These are phyloP conservation scores for Poecile atricapillus DNA, from an alignment of 2,113 vertebrate species.

Conservation along the genomic window DNA sequence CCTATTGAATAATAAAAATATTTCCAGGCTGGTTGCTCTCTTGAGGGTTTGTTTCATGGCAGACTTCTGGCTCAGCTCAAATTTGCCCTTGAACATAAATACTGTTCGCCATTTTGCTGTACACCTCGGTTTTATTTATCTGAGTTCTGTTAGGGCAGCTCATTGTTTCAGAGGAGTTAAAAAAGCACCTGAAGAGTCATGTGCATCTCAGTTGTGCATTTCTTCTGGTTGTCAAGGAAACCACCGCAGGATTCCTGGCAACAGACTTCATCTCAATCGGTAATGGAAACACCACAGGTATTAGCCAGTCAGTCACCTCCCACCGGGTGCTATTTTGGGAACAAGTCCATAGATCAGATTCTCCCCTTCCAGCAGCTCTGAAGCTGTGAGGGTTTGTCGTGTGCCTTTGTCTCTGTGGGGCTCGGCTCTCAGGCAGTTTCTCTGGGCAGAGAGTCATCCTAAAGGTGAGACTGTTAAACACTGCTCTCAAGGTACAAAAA, in stretches of 20 bases:
- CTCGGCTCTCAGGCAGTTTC: neutral
- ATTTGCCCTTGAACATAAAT: neutral
- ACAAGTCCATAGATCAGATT: slow-evolving; percentile 44
- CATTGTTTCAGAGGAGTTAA: slow-evolving; percentile 9
- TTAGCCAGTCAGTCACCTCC: slow-evolving; percentile 66
- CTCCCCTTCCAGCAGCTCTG: neutral
- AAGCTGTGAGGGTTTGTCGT: neutral
- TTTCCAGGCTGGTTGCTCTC: neutral
- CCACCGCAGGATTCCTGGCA: slow-evolving; percentile 51
- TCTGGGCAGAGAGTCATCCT: neutral
- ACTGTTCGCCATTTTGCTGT: neutral
- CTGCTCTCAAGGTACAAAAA: neutral
- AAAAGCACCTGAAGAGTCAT: slow-evolving; percentile 42
- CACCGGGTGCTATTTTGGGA: slow-evolving; percentile 54
- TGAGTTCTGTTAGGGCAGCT: neutral
- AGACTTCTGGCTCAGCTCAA: neutral
- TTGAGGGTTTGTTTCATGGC: neutral
- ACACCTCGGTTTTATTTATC: neutral
- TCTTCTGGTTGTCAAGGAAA: slow-evolving; percentile 65
- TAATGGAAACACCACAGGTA: slow-evolving; percentile 65
- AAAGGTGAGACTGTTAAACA: neutral
- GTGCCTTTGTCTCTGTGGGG: neutral
- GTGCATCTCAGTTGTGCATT: neutral
- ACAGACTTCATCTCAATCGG: slow-evolving; percentile 15
- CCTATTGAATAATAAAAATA: neutral